These are phyloP conservation scores for Zelleria hepariella DNA, from an alignment of 2,888 invertebrate species.

Conservation along the genomic window DNA sequence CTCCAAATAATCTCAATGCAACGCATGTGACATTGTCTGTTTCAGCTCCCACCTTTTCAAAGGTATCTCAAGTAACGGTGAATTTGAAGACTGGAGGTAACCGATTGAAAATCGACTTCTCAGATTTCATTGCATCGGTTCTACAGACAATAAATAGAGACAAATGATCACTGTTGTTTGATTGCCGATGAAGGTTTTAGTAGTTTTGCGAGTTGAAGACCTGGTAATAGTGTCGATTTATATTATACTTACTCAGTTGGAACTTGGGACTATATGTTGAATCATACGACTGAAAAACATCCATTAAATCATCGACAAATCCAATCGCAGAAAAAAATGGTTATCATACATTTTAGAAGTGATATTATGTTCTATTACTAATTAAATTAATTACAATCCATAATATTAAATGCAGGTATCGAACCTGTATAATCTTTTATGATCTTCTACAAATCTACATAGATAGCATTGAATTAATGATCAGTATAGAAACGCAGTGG, in stretches of 20 bases:
- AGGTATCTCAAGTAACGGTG: slow-evolving; percentile 72
- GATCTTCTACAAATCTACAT: background rate
- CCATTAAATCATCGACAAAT: slow-evolving; percentile 21
- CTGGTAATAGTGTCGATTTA: background rate
- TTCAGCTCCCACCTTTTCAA: slow-evolving; percentile 73
- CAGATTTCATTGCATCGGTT: slow-evolving; percentile 55
- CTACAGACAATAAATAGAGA: slow-evolving; percentile 51
- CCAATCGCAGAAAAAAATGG: background rate
- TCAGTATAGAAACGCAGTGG: background rate
- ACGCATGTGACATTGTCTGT: slow-evolving; percentile 20
- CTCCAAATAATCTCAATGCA: background rate
- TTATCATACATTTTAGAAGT: background rate
- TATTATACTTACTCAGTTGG: slow-evolving; percentile 20
- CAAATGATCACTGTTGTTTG: slow-evolving; percentile 19
- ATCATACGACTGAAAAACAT: slow-evolving; percentile 33
- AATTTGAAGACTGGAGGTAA: slow-evolving; percentile 73
- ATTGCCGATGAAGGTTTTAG: slow-evolving; percentile 5
- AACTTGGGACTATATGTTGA: slow-evolving; percentile 15
- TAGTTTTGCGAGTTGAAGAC: background rate
- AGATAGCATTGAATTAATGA: background rate
- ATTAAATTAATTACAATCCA: background rate
- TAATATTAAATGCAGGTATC: background rate
- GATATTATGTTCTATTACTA: too few relatives aligned
- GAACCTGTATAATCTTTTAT: background rate
- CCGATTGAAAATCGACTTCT: slow-evolving; percentile 72